Evolutionary conservation across 2,113 vertebrate genomes (phyloP), one percentile per base, ranked within the genome.

Genomic region (Seriola rivoliana): DNA sequence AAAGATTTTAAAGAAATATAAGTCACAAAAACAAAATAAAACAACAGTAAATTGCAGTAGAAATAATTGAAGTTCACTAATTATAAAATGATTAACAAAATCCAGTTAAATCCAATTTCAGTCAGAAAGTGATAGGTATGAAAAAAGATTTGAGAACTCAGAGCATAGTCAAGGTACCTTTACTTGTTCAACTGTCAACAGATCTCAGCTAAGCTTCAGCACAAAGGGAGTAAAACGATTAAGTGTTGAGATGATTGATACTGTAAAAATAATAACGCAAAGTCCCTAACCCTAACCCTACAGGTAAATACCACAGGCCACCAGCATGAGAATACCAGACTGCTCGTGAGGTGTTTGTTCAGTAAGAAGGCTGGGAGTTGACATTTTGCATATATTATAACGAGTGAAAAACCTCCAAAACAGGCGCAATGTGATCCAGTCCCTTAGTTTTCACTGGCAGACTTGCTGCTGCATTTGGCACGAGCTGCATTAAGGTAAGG

Each of bases 331-430:
- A 55, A 76, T 48, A 5, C 29, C 29, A 65, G 23, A 21, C 46
- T 44, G 44, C n/a, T 59, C 48, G 32, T 71, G 25, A 83, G 23
- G 40, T 34, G 72, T 64, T 82, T 71, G 25, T 58, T 82, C 14
- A 16, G 23, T 63, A 46, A 46, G 23, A 82, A 55, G 17, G 50
- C n/a, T n/a, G 38, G 10, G 21, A 5, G 50, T 29, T 32, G 54
- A 60, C 36, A 16, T 38, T 75, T 46, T 62, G 36, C 10, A 40
- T 57, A 29, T 71, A 36, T 71, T 64, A 57, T n/a, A 60, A 67
- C 16, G 46, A 54, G 29, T 58, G 38, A 72, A 66, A 34, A 12
- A 16, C 2, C 21, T n/a, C 57, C 44, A 54, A 63, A 55, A 63
- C n/a, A 25, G 29, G 29, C 36, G 46, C 44, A 36, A 69, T 36